phyloP scores from a whole-genome alignment of 2,113 vertebrate genomes.

The Scomber japonicus region DNA sequence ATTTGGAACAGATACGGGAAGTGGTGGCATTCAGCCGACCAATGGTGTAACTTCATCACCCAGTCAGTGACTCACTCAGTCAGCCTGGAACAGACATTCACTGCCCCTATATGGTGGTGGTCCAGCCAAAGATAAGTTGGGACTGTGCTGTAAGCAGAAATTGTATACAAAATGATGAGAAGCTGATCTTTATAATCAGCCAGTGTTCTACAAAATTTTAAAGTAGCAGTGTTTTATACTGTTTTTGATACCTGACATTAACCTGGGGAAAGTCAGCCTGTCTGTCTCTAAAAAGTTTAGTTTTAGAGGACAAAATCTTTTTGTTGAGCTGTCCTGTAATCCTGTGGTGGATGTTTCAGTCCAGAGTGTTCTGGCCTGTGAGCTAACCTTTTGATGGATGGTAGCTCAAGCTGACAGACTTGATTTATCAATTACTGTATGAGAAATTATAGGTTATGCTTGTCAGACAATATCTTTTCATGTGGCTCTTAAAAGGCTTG shows the following conservation, averaged over 20 bases:
- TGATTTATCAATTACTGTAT: conserved; percentile 20
- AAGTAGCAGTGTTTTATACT: neutral
- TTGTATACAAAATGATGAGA: neutral
- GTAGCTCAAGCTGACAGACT: conserved; percentile 18
- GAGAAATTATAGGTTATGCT: conserved; percentile 23
- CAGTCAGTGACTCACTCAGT: too few relatives aligned
- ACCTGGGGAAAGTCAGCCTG: neutral
- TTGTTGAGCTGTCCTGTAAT: neutral
- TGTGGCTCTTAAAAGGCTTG: conserved; percentile 30
- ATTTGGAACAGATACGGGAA: too few relatives aligned
- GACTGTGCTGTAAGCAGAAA: neutral
- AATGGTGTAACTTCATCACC: too few relatives aligned
- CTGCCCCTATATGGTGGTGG: too few relatives aligned
- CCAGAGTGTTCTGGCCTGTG: conserved; percentile 5
- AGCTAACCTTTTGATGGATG: conserved; percentile 21
- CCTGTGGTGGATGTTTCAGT: neutral
- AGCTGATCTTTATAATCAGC: neutral
- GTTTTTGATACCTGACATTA: neutral
- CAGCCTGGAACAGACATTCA: too few relatives aligned
- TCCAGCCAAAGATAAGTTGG: neutral
- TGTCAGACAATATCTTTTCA: conserved; percentile 34
- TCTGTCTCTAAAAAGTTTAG: neutral
- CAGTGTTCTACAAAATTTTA: too few relatives aligned
- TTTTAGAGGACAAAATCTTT: conserved; percentile 1
- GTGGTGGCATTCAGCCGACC: too few relatives aligned